Percentiles rank a stretch among this genome's conserved stretches.
These are phyloP conservation scores for Archilochus colubris DNA, from an alignment of 2,113 vertebrate genomes.

Conservation along the genomic window DNA sequence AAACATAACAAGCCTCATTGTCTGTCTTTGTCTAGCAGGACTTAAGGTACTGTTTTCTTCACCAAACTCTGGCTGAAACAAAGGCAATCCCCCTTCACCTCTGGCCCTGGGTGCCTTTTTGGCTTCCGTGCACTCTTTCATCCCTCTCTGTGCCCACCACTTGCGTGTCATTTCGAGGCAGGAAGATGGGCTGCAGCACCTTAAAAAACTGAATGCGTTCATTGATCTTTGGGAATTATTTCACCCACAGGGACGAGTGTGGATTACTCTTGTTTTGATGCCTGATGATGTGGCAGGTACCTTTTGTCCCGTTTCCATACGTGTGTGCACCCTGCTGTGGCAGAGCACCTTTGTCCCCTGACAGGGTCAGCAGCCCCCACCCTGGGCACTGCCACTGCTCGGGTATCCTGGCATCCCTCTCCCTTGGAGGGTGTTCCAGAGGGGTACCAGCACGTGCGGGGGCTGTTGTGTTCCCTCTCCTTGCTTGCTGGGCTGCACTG, in stretches of 20 bases:
- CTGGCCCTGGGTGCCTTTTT: background rate
- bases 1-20: rapidly evolving
- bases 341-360: background rate
- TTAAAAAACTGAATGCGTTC: background rate
- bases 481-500: background rate
- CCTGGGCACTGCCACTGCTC: rapidly evolving
- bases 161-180: rapidly evolving
- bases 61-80: background rate
- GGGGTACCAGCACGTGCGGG: background rate
- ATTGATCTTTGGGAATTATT: background rate
- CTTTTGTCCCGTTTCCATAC: background rate
- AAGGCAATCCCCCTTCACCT: background rate
- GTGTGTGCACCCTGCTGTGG: rapidly evolving
- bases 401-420: rapidly evolving
- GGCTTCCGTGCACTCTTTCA: rapidly evolving
- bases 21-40: background rate
- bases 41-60: background rate
- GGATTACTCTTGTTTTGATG: background rate
- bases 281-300: background rate
- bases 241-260: background rate
- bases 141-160: rapidly evolving
- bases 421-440: background rate
- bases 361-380: background rate
- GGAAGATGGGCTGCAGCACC: background rate
- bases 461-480: rapidly evolving